These are phyloP conservation scores for Rhingia campestris DNA, from an alignment of 2,888 invertebrate genomes.

Conservation along the genomic window DNA sequence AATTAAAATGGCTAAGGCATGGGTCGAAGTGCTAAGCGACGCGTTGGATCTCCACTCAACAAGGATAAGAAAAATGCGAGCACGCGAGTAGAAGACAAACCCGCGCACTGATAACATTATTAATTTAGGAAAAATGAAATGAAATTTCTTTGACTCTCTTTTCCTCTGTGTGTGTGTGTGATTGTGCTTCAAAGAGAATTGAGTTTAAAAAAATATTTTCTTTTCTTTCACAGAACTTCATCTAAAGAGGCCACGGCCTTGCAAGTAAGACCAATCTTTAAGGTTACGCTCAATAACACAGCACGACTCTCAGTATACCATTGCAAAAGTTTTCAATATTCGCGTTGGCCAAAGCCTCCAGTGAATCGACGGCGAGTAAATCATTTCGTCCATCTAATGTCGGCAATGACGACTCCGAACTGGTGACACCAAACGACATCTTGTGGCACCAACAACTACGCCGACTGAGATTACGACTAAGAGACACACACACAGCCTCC, in stretches of 20 bases:
- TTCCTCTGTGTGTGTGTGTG: slow-evolving; percentile 25
- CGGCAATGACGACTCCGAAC: slow-evolving; percentile 12
- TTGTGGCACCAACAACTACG: slow-evolving; percentile 35
- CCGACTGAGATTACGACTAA: slow-evolving; percentile 1
- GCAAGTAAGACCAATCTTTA: too few relatives aligned
- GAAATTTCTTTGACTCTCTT: slow-evolving; percentile 72
- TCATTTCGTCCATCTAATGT: slow-evolving; percentile 46
- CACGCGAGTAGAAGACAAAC: slow-evolving; percentile 27
- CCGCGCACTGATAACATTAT: slow-evolving; percentile 66
- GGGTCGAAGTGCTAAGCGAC: slow-evolving; percentile 1
- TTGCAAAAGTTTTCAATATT: slow-evolving; percentile 69
- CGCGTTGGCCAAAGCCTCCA: background rate
- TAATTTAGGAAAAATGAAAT: slow-evolving; percentile 69
- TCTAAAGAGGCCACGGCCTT: too few relatives aligned
- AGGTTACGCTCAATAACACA: slow-evolving; percentile 67
- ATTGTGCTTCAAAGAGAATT: slow-evolving; percentile 40
- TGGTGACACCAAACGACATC: slow-evolving; percentile 38
- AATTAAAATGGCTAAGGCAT: slow-evolving; percentile 62
- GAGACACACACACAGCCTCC: slow-evolving; percentile 16
- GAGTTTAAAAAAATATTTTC: slow-evolving; percentile 46
- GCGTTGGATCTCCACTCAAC: slow-evolving; percentile 3
- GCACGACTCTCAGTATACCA: slow-evolving; percentile 67
- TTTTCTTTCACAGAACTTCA: slow-evolving; percentile 27
- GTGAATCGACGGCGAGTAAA: slow-evolving; percentile 23
- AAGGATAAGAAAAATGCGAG: slow-evolving; percentile 44